Evolutionary conservation across 2,888 invertebrate species (phyloP).

Genomic region (Rhingia campestris): DNA sequence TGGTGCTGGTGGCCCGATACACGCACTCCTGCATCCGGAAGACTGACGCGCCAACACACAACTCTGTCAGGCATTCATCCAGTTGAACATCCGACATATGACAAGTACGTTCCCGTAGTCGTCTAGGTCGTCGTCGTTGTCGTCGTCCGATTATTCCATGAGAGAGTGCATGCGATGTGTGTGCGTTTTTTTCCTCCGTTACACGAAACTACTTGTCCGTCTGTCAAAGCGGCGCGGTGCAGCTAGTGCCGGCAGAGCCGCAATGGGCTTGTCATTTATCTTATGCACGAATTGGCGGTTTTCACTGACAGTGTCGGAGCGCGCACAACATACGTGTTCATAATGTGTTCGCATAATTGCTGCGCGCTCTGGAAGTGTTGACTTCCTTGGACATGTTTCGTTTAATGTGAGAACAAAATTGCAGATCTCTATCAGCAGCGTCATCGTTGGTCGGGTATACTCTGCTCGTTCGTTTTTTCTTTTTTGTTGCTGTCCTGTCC

Average conservation of each 20-base stretch:
- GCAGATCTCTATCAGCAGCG: conserved; percentile 67
- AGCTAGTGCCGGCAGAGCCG: conserved; percentile 24
- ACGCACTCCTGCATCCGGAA: conserved; percentile 70
- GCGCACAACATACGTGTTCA: conserved; percentile 48
- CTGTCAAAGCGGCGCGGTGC: conserved; percentile 54
- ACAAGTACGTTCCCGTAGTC: conserved; percentile 63
- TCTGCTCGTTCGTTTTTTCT: neutral
- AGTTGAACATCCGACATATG: conserved; percentile 68
- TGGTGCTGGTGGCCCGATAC: conserved; percentile 53
- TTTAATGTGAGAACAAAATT: conserved; percentile 73
- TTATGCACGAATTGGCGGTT: conserved; percentile 58
- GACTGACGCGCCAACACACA: conserved; percentile 41
- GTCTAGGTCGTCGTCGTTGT: conserved; percentile 26
- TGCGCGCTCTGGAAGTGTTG: conserved; percentile 52
- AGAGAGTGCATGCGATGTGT: conserved; percentile 32
- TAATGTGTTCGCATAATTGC: conserved; percentile 65
- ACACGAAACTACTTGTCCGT: conserved; percentile 58
- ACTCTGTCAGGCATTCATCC: conserved; percentile 69
- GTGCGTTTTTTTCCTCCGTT: conserved; percentile 18
- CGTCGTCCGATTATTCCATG: conserved; percentile 38
- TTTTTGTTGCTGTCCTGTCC: conserved; percentile 24
- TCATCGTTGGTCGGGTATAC: conserved; percentile 52
- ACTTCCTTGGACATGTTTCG: conserved; percentile 67
- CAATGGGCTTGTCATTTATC: conserved; percentile 65
- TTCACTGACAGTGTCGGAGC: conserved; percentile 14